These are phyloP conservation scores for Spilarctia lutea DNA, from an alignment of 2,888 invertebrate genomes.

Conservation along the genomic window DNA sequence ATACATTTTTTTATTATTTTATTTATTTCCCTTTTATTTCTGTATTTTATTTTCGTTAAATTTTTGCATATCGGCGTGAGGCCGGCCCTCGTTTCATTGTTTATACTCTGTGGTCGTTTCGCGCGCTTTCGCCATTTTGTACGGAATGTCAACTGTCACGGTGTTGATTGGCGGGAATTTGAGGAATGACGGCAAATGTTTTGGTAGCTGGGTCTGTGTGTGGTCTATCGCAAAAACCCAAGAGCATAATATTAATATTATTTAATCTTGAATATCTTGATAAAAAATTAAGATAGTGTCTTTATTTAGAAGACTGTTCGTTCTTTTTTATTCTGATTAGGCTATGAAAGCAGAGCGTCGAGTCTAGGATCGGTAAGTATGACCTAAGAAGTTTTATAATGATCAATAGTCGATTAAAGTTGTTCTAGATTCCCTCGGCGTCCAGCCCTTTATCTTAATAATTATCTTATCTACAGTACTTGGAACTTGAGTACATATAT, in stretches of 20 bases:
- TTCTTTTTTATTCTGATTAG: slow-evolving; percentile 6
- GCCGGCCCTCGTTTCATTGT: slow-evolving; percentile 53
- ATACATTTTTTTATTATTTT: slow-evolving; percentile 83
- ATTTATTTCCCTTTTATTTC: slow-evolving; percentile 81
- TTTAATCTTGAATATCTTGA: slow-evolving; percentile 29
- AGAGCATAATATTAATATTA: slow-evolving; percentile 37
- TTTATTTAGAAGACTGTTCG: slow-evolving; percentile 23
- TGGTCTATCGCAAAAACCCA: slow-evolving; percentile 56
- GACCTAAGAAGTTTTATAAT: slow-evolving; percentile 41
- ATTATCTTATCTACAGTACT: slow-evolving; percentile 5
- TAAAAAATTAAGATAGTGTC: slow-evolving; percentile 31
- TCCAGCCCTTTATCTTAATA: slow-evolving; percentile 35
- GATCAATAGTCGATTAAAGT: slow-evolving; percentile 38
- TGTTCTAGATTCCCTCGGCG: slow-evolving; percentile 24
- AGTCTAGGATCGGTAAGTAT: slow-evolving; percentile 21
- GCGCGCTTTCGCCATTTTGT: slow-evolving; percentile 71
- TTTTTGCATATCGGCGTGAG: slow-evolving; percentile 77
- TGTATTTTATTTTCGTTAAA: slow-evolving; percentile 79
- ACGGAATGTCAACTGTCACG: slow-evolving; percentile 73
- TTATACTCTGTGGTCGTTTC: slow-evolving; percentile 60
- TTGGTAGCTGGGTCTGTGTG: slow-evolving; percentile 55
- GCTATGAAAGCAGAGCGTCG: neutral
- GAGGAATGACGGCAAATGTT: slow-evolving; percentile 55
- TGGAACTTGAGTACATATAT: slow-evolving; percentile 4
- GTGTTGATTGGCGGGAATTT: slow-evolving; percentile 63